Conservation (phyloP, 2,888 invertebrate genomes). For the Troilus luridus region DNA sequence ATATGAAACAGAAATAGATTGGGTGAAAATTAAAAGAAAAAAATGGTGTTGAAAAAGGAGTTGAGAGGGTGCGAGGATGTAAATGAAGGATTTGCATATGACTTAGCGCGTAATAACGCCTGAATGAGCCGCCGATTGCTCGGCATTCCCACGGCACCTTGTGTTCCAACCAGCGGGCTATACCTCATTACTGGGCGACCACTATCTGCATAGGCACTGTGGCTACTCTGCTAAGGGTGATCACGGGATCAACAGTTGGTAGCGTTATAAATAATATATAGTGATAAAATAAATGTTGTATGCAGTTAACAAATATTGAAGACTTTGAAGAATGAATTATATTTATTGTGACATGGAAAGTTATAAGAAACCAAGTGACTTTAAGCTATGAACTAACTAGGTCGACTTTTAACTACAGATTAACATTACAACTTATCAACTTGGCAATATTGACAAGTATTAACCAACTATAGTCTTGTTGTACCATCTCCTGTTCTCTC, state of each 20-base stretch:
- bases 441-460: too few species aligned
- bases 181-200: not conserved
- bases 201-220: not conserved
- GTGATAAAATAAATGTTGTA: not conserved
- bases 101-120: conserved; percentile 39
- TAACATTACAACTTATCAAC: too few species aligned
- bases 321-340: too few species aligned
- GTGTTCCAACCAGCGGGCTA: not conserved
- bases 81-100: conserved; percentile 25
- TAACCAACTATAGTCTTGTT: too few species aligned
- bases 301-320: too few species aligned
- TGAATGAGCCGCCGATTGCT: conserved; percentile 7
- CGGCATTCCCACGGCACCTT: conserved; percentile 13
- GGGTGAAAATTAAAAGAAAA: conserved; percentile 33
- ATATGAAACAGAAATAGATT: conserved; percentile 44
- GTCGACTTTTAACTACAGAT: too few species aligned
- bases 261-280: too few species aligned
- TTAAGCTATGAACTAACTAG: too few species aligned
- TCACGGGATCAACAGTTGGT: not conserved
- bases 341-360: too few species aligned
- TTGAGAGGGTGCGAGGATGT: not conserved
- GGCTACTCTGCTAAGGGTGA: not conserved
- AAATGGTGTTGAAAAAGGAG: not conserved
- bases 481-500: too few species aligned
- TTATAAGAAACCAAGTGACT: too few species aligned